A percentile compares a stretch with the other conserved stretches of the same genome.
phyloP scores from a whole-genome alignment of 2,113 vertebrate genomes.

The Sorex araneus region DNA sequence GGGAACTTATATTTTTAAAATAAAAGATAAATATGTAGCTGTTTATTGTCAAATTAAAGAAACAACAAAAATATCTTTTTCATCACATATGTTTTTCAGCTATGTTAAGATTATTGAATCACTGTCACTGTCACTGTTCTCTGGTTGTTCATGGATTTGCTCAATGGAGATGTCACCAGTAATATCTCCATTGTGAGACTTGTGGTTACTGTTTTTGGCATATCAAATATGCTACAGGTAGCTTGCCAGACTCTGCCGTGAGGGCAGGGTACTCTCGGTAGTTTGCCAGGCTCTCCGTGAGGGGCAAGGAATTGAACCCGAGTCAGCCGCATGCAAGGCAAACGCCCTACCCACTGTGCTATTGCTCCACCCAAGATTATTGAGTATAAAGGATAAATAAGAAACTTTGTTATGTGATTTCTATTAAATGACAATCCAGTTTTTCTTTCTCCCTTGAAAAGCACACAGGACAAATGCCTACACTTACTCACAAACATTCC shows the following conservation, averaged over 20 bases:
- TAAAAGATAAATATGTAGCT: not conserved
- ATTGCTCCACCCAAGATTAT: not conserved
- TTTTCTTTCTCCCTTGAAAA: not conserved
- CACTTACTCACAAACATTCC: not conserved
- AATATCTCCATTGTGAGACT: too few species aligned
- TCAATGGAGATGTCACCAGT: too few species aligned
- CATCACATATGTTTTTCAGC: not conserved
- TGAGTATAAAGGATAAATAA: not conserved
- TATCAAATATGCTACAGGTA: too few species aligned
- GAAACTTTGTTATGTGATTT: not conserved
- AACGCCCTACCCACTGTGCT: too few species aligned
- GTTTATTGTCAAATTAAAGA: not conserved
- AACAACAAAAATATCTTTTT: conserved; percentile 24
- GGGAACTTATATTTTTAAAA: conserved; percentile 1
- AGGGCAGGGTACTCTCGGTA: too few species aligned
- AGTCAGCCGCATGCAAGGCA: too few species aligned
- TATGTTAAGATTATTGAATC: not conserved
- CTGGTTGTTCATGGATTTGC: too few species aligned
- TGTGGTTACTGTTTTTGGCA: too few species aligned
- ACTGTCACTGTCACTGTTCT: too few species aligned
- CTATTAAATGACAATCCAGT: not conserved
- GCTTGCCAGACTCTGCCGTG: too few species aligned
- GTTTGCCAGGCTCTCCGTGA: too few species aligned
- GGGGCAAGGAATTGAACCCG: too few species aligned
- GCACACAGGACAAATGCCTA: not conserved